Conservation (phyloP, 2,797 vertebrate species). For the Urophycis tenuis region DNA sequence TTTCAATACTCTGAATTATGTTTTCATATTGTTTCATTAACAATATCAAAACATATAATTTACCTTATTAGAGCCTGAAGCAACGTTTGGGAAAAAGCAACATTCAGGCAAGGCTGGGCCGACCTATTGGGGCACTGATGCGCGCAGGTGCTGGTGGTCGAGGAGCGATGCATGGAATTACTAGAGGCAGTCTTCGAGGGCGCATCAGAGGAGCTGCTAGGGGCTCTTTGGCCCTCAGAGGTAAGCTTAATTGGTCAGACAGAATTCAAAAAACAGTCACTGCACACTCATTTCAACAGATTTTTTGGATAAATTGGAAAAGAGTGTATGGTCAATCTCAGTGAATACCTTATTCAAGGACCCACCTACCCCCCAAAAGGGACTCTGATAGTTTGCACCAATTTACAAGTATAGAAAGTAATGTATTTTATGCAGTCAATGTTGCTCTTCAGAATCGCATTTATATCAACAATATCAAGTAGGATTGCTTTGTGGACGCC, state of each 20-base stretch:
- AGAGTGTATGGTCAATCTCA: no score
- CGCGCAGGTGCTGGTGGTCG: conserved; percentile 75
- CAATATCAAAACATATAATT: not conserved
- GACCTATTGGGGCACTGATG: conserved; percentile 77
- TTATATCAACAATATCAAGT: no score
- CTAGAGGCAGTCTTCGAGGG: conserved; percentile 78
- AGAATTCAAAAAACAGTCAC: not conserved
- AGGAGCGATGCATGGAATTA: conserved; percentile 80
- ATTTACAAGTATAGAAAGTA: no score
- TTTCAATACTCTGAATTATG: not conserved
- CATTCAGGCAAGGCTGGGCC: conserved; percentile 92
- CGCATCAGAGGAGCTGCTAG: conserved; percentile 78
- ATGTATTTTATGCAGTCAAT: no score
- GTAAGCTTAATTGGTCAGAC: conserved; percentile 48
- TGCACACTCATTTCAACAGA: not conserved
- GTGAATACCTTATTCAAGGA: no score
- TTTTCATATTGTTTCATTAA: not conserved
- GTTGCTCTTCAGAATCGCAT: no score
- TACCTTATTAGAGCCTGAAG: conserved; percentile 84
- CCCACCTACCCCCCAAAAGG: no score
- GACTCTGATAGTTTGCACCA: no score
- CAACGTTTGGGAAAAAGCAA: conserved; percentile 95
- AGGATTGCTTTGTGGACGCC: no score
- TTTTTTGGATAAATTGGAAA: not conserved
- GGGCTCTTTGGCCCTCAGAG: conserved; percentile 82